Evolutionary conservation across 2,888 invertebrate species (phyloP).

Genomic region (Callinectes sapidus): DNA sequence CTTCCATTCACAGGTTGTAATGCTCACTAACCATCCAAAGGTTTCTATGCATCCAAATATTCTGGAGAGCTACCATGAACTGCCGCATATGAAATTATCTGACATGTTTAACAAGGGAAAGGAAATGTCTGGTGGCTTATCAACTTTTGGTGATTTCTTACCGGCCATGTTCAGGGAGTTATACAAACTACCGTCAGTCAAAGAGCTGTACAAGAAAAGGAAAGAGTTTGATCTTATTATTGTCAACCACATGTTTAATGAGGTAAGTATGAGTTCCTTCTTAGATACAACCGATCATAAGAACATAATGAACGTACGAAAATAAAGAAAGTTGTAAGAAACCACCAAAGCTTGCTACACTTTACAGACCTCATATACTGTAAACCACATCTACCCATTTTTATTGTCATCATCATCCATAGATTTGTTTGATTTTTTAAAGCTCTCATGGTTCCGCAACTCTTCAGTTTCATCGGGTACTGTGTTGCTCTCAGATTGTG

Average conservation of each 20-base stretch:
- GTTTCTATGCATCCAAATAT: conserved; percentile 54
- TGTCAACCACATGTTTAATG: conserved; percentile 59
- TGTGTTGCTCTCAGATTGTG: not conserved
- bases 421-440: too few species aligned
- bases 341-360: too few species aligned
- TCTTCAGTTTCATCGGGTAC: not conserved
- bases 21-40: conserved; percentile 52
- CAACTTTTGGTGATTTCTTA: too few species aligned
- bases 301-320: too few species aligned
- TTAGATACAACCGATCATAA: too few species aligned
- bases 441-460: too few species aligned
- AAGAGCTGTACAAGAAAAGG: conserved; percentile 55
- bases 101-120: conserved; percentile 61
- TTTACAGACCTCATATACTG: too few species aligned
- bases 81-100: conserved; percentile 32
- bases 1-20: conserved; percentile 46
- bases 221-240: conserved; percentile 66
- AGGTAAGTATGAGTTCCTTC: conserved; percentile 24
- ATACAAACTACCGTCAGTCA: conserved; percentile 58
- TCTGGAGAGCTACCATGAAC: conserved; percentile 55
- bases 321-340: too few species aligned
- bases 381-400: too few species aligned
- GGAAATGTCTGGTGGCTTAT: not conserved
- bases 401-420: too few species aligned
- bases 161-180: not conserved